phyloP scores from a whole-genome alignment of 2,888 invertebrate genomes.

The Sminthurides aquaticus region DNA sequence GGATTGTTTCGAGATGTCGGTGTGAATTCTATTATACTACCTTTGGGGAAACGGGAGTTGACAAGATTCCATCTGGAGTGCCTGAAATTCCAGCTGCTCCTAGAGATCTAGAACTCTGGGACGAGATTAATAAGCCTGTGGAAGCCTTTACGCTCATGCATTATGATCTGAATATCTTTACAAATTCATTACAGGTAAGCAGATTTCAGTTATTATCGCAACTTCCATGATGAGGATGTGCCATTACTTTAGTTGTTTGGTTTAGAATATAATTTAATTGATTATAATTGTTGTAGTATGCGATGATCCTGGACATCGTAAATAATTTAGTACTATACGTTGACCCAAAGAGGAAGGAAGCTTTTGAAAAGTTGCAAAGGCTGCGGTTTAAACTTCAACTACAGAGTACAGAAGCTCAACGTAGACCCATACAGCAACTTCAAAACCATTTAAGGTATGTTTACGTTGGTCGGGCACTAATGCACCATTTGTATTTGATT shows the following conservation, averaged over 20 bases:
- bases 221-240: not conserved
- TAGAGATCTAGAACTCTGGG: constrained; percentile 62
- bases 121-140: constrained; percentile 74
- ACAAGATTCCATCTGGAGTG: constrained; percentile 53
- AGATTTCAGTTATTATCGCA: not conserved
- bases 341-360: constrained; percentile 88
- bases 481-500: no score
- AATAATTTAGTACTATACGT: constrained; percentile 94
- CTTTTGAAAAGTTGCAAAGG: constrained; percentile 76
- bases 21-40: constrained; percentile 97
- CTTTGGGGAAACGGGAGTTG: constrained; percentile 74
- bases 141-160: constrained; percentile 98
- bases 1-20: constrained; percentile 93
- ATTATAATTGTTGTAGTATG: constrained; percentile 79
- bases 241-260: not conserved
- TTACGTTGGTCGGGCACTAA: no score
- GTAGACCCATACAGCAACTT: constrained; percentile 80
- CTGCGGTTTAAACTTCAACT: constrained; percentile 92
- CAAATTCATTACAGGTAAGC: constrained; percentile 74
- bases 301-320: constrained; percentile 93
- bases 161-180: constrained; percentile 95
- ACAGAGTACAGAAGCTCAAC: constrained; percentile 82
- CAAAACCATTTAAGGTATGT: constrained; percentile 63
- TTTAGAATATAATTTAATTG: no score
- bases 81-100: constrained; percentile 65